phyloP scores from a whole-genome alignment of 2,888 invertebrate genomes.

The Proisotoma minuta region DNA sequence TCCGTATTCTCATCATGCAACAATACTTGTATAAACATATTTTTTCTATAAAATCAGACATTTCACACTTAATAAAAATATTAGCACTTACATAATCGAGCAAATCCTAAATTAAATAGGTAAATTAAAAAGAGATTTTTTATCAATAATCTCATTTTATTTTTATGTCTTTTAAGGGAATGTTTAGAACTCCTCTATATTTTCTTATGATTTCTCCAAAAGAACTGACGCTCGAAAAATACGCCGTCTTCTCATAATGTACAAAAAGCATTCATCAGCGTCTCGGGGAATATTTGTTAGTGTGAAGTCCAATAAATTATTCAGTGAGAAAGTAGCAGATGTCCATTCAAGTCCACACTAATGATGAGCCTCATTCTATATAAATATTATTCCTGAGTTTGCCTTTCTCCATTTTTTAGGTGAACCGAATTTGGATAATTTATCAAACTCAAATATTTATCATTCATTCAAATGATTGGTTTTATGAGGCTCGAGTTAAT shows the following conservation, averaged over 20 bases:
- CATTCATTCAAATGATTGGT: neutral
- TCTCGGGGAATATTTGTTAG: neutral
- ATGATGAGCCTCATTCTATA: conserved; percentile 17
- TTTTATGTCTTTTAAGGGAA: too few relatives aligned
- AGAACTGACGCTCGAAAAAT: too few relatives aligned
- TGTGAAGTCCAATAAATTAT: conserved; percentile 29
- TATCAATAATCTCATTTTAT: too few relatives aligned
- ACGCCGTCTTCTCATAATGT: too few relatives aligned
- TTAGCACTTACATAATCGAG: neutral
- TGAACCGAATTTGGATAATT: conserved; percentile 46
- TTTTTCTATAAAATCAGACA: too few relatives aligned
- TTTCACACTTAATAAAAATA: too few relatives aligned
- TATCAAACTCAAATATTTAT: conserved; percentile 18
- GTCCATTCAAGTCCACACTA: conserved; percentile 47
- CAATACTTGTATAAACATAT: conserved; percentile 29
- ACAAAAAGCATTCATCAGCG: neutral
- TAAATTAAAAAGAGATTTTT: too few relatives aligned
- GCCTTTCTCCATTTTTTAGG: conserved; percentile 31
- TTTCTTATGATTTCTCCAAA: too few relatives aligned
- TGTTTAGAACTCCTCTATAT: too few relatives aligned
- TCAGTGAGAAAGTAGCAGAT: conserved; percentile 34
- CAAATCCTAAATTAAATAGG: neutral
- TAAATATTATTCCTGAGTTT: neutral
- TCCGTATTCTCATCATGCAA: conserved; percentile 35
- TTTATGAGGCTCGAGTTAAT: too few relatives aligned